Evolutionary conservation across 2,797 vertebrate genomes (phyloP), one percentile per base, ranked within the genome.

Genomic region (Eulemur coronatus): DNA sequence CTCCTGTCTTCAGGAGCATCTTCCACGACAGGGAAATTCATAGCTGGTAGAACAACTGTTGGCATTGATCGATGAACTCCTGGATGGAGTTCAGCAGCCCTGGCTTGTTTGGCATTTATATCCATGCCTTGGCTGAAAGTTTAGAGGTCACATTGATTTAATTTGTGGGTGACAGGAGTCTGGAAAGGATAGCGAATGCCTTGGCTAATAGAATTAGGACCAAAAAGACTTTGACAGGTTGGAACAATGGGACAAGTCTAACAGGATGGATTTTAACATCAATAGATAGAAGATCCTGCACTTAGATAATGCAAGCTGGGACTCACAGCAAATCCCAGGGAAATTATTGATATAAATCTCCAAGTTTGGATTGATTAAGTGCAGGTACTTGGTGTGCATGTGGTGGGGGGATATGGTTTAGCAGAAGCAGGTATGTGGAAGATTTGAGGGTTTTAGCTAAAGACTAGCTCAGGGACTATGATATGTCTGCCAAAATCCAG

Each of bases 101-200:
- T 91, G 69, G 67, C 69, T 86, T 35, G 61, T 80, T 88, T 97
- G 91, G 88, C 85, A 96, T 95, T 96, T 95, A 46, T 88, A 84
- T 94, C 90, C 48, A 35, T 67, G 92, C 46, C 69, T 95, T 89
- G 26, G 72, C 55, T 96, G 88, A 93, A 94, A 92, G 84, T 95
- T 88, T 88, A 96, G 78, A 96, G 73, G 85, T 50, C 73, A 89
- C 59, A 84, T 26, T 93, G 94, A 94, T 96, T 95, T 96, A 78
- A 97, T 94, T 89, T 96, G 84, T 92, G 50, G 81, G 92, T 95
- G 94, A 97, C 93, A 95, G 88, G 79, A 92, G 38, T 87, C 96
- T 96, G 93, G 96, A 94, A 96, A 90, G 75, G 18, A 95, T 79
- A 91, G 30, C 15, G 95, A 97, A 97, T 94, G 46, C 48, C 81